A percentile compares a stretch with the other conserved stretches of the same genome.
Evolutionary conservation across 2,797 vertebrate genomes (phyloP).

Genomic region (Bradypodion ventrale): DNA sequence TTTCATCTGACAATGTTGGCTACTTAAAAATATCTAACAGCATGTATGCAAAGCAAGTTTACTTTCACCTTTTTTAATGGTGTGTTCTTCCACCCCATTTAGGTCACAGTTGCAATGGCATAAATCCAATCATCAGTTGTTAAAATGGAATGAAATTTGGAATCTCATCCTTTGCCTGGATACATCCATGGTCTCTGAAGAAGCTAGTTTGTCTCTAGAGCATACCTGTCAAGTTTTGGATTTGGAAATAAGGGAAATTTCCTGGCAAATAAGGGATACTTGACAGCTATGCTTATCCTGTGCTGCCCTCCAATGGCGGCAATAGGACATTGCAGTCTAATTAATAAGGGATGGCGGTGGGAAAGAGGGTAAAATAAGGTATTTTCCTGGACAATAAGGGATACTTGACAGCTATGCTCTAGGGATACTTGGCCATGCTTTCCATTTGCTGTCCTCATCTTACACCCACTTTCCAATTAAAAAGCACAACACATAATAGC

Average conservation of each 20-base stretch:
- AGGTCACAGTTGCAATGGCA: background rate
- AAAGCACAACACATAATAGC: background rate
- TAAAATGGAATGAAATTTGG: constrained; percentile 8
- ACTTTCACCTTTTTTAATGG: background rate
- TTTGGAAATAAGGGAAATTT: too few species aligned
- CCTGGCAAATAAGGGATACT: too few species aligned
- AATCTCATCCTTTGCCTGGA: background rate
- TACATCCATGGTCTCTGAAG: background rate
- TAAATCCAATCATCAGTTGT: background rate
- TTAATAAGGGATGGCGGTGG: too few species aligned
- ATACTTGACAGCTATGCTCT: too few species aligned
- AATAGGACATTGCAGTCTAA: too few species aligned
- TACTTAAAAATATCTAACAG: background rate
- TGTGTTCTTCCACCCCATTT: background rate
- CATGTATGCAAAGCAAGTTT: background rate
- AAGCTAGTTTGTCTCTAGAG: background rate
- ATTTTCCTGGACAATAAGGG: too few species aligned
- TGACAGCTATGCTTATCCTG: too few species aligned
- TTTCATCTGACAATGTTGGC: background rate
- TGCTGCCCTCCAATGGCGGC: too few species aligned
- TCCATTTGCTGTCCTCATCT: constrained; percentile 9
- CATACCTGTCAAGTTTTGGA: too few species aligned
- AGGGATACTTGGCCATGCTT: background rate
- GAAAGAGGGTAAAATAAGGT: too few species aligned
- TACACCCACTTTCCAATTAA: background rate